Evolutionary conservation across 2,888 invertebrate genomes (phyloP).

Genomic region (Drosophila mettleri): DNA sequence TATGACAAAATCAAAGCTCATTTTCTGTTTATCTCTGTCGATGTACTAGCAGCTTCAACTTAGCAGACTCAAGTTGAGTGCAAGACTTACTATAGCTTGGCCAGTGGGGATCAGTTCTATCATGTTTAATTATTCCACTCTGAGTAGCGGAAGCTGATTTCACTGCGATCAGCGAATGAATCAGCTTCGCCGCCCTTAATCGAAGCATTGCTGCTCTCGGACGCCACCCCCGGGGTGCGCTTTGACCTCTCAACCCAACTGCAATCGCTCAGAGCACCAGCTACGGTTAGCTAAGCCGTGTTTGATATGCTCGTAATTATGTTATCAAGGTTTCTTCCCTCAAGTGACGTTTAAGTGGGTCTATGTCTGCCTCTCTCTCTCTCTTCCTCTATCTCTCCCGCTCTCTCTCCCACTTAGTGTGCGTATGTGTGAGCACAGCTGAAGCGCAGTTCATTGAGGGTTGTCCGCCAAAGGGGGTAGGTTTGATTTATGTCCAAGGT

Average conservation of each 20-base stretch:
- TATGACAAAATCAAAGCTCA: too few relatives aligned
- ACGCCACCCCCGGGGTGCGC: slow-evolving; percentile 33
- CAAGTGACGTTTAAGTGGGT: slow-evolving; percentile 75
- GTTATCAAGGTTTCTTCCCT: slow-evolving; percentile 73
- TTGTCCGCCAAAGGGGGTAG: slow-evolving; percentile 46
- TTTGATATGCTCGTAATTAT: slow-evolving; percentile 79
- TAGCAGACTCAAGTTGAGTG: too few relatives aligned
- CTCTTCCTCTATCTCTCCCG: not conserved
- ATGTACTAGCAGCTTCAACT: too few relatives aligned
- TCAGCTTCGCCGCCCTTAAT: not conserved
- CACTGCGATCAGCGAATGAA: too few relatives aligned
- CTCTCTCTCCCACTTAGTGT: slow-evolving; percentile 3
- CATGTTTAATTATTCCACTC: too few relatives aligned
- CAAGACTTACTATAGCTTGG: too few relatives aligned
- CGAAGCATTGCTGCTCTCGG: not conserved
- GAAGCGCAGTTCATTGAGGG: slow-evolving; percentile 29
- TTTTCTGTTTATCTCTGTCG: too few relatives aligned
- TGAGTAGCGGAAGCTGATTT: too few relatives aligned
- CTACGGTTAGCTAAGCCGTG: slow-evolving; percentile 55
- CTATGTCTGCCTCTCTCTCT: slow-evolving; percentile 3
- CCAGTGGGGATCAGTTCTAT: too few relatives aligned
- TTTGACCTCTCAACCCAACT: slow-evolving; percentile 40
- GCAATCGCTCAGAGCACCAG: slow-evolving; percentile 10
- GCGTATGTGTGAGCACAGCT: slow-evolving; percentile 23
- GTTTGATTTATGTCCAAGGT: slow-evolving; percentile 44